phyloP scores from a whole-genome alignment of 2,113 vertebrate genomes.

The Tenrec ecaudatus region DNA sequence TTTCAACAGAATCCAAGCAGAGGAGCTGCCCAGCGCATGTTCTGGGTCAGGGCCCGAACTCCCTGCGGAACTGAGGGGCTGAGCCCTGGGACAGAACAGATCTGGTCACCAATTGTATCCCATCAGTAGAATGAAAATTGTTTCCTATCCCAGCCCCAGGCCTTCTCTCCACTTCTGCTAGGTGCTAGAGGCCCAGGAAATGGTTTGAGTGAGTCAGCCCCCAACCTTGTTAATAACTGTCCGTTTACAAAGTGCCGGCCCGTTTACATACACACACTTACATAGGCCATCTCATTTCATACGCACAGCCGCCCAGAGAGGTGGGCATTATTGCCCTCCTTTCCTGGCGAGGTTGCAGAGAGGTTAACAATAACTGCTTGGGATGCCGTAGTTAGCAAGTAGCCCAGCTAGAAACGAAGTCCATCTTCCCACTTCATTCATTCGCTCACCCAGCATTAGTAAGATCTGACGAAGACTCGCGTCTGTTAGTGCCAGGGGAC shows the following conservation, averaged over 20 bases:
- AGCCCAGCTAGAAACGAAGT: not conserved
- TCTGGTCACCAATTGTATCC: not conserved
- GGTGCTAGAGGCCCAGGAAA: not conserved
- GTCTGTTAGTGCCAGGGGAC: not conserved
- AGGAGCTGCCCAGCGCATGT: conserved; percentile 17
- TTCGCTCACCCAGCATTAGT: not conserved
- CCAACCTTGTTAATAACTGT: not conserved
- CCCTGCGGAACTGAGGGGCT: not conserved
- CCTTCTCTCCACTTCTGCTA: not conserved
- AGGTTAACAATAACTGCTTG: not conserved
- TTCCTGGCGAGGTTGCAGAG: not conserved
- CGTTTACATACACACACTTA: not conserved
- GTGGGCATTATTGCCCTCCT: not conserved
- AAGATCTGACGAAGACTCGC: not conserved
- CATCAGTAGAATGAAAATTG: not conserved
- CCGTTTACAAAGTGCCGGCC: not conserved
- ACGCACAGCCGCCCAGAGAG: not conserved
- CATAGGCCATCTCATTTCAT: not conserved
- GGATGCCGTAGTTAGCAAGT: not conserved
- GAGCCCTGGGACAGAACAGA: conserved; percentile 1
- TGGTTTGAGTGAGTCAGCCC: not conserved
- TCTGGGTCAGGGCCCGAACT: not conserved
- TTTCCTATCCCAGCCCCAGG: not conserved
- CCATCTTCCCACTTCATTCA: not conserved
- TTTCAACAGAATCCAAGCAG: conserved; percentile 55